These are phyloP conservation scores for Tadarida brasiliensis DNA, from an alignment of 2,797 vertebrate species.

Conservation along the genomic window DNA sequence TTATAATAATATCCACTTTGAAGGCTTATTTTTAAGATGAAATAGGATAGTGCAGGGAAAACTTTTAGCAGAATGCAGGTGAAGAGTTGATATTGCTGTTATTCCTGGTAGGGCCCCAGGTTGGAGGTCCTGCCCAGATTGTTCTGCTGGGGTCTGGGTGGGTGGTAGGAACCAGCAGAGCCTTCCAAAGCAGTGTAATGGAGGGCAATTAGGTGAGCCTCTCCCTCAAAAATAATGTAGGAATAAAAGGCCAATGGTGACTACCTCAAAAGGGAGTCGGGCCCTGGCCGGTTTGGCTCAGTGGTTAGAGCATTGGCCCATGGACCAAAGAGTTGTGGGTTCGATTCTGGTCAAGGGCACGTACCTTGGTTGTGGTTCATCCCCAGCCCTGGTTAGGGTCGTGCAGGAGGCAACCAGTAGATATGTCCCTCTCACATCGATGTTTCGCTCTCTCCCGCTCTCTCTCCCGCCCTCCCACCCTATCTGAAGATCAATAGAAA, in stretches of 20 bases:
- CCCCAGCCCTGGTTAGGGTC: no score
- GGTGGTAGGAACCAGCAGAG: not conserved
- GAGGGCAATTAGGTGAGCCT: not conserved
- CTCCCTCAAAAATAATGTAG: not conserved
- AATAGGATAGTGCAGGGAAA: not conserved
- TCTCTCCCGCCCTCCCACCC: no score
- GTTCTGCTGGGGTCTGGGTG: not conserved
- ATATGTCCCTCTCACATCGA: no score
- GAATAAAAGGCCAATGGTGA: not conserved
- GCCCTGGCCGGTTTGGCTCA: no score
- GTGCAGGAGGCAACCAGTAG: no score
- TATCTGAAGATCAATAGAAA: no score
- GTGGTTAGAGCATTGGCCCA: no score
- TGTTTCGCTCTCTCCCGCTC: no score
- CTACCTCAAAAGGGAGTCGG: not conserved
- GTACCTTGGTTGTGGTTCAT: no score
- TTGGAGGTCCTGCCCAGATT: not conserved
- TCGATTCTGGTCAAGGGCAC: no score
- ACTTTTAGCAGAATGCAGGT: not conserved
- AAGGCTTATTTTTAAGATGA: slow-evolving; percentile 41
- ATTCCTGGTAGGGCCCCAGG: not conserved
- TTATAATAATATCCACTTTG: not conserved
- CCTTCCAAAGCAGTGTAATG: not conserved
- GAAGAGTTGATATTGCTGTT: not conserved
- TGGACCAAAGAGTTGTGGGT: no score